Evolutionary conservation across 2,797 vertebrate genomes (phyloP).

Genomic region (Cynodonichthys magdalenae): DNA sequence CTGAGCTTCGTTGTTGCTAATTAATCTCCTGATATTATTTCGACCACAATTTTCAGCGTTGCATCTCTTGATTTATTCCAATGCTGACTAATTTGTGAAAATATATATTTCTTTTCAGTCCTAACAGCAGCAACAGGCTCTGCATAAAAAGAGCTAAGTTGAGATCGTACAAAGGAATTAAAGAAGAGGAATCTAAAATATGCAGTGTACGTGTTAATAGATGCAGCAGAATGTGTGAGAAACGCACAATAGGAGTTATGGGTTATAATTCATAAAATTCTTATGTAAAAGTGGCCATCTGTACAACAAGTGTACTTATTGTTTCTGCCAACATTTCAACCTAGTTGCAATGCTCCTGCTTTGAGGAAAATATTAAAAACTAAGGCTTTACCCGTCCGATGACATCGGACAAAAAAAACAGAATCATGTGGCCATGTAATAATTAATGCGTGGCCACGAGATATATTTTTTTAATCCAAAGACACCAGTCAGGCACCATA

Average conservation of each 20-base stretch:
- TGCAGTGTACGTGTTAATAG: neutral
- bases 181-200: neutral
- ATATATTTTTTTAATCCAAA: no score
- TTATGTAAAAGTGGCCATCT: constrained; percentile 42
- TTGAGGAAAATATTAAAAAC: neutral
- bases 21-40: neutral
- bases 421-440: no score
- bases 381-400: no score
- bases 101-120: neutral
- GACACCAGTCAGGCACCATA: no score
- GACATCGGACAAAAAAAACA: no score
- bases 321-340: constrained; percentile 11
- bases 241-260: constrained; percentile 1
- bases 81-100: neutral
- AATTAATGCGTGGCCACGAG: no score
- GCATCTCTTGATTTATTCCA: neutral
- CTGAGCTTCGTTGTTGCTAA: neutral
- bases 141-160: neutral
- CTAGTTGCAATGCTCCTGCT: constrained; percentile 8
- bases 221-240: constrained; percentile 3
- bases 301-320: constrained; percentile 16
- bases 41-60: neutral
- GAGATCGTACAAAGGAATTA: neutral
- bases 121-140: neutral
- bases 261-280: constrained; percentile 17